Evolutionary conservation across 1,140 invertebrate species (phyloP).

Genomic region (Macrosteles quadrilineatus): DNA sequence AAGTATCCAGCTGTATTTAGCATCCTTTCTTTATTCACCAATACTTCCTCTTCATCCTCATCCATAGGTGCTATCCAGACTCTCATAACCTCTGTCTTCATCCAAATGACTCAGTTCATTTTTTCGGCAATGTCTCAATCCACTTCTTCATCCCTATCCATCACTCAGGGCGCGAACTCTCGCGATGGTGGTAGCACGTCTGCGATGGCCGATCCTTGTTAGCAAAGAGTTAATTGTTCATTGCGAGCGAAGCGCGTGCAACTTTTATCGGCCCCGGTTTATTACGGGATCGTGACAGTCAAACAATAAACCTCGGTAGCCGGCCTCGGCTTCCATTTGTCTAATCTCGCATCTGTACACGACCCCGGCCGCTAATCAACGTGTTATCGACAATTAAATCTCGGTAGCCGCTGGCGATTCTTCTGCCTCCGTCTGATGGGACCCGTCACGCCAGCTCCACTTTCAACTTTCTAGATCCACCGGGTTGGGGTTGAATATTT

Average conservation of each 20-base stretch:
- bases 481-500: too few relatives aligned
- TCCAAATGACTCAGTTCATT: too few relatives aligned
- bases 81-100: too few relatives aligned
- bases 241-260: conserved; percentile 6
- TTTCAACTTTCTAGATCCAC: too few relatives aligned
- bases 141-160: background rate
- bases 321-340: conserved; percentile 10
- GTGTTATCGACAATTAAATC: conserved; percentile 24
- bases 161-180: background rate
- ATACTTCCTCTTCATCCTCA: too few relatives aligned
- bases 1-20: too few relatives aligned
- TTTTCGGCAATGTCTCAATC: too few relatives aligned
- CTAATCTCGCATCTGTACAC: conserved; percentile 13
- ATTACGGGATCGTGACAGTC: conserved; percentile 16
- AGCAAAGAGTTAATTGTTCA: conserved; percentile 20
- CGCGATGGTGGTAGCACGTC: background rate
- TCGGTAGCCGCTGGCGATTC: conserved; percentile 16
- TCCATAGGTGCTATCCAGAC: too few relatives aligned
- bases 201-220: conserved; percentile 17
- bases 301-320: conserved; percentile 22
- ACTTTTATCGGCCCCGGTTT: conserved; percentile 16
- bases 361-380: background rate
- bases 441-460: too few relatives aligned
- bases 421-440: background rate
- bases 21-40: too few relatives aligned